A percentile compares a stretch with the other conserved stretches of the same genome.
phyloP scores from a whole-genome alignment of 1,140 invertebrate species.

The Wiebesia pumilae region DNA sequence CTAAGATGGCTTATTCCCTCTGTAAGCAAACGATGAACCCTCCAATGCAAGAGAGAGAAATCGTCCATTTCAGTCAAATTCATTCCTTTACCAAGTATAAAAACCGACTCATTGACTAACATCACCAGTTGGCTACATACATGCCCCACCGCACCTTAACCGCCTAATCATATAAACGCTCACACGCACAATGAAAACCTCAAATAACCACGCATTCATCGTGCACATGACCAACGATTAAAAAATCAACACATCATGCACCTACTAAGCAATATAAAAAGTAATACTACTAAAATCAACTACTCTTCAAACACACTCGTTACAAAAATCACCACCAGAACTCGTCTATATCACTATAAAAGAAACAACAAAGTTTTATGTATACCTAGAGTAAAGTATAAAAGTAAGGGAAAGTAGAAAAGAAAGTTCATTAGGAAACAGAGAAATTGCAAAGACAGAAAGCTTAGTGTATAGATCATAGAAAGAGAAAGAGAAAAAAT shows the following conservation, averaged over 20 bases:
- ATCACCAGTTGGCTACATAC: conserved; percentile 39
- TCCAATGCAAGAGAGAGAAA: conserved; percentile 53
- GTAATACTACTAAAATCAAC: neutral
- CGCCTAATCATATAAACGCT: conserved; percentile 47
- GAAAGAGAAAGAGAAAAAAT: conserved; percentile 29
- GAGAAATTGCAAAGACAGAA: conserved; percentile 22
- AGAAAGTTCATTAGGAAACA: conserved; percentile 29
- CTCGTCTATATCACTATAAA: neutral
- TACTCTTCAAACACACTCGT: neutral
- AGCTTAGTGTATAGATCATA: conserved; percentile 39
- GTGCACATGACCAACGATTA: conserved; percentile 43
- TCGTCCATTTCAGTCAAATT: conserved; percentile 26
- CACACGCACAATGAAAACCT: conserved; percentile 46
- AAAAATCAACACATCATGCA: conserved; percentile 21
- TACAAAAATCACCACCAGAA: conserved; percentile 29
- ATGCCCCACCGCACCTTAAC: conserved; percentile 40
- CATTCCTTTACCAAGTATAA: conserved; percentile 19
- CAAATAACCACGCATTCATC: conserved; percentile 44
- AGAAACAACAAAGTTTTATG: neutral
- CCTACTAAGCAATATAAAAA: neutral
- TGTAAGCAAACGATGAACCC: conserved; percentile 49
- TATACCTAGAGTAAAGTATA: conserved; percentile 1
- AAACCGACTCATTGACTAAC: conserved; percentile 40
- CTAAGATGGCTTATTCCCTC: conserved; percentile 46
- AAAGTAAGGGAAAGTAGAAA: conserved; percentile 30